Evolutionary conservation across 2,113 vertebrate genomes (phyloP).

Genomic region (Protomyctophum bolini): DNA sequence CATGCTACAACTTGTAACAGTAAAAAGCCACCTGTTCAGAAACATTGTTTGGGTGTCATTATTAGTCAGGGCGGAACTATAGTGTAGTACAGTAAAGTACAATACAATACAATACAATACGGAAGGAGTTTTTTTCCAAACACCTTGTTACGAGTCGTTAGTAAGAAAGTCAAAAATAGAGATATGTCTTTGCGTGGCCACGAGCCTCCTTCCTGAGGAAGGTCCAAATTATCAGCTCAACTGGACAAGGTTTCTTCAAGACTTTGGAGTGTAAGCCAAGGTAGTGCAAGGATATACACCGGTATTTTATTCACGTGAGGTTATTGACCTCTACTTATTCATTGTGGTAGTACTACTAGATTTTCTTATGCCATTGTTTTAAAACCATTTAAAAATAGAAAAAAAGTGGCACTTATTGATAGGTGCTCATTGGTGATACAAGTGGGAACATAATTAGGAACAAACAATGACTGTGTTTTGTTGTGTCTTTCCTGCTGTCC

Average conservation of each 20-base stretch:
- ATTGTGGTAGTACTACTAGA: too few relatives aligned
- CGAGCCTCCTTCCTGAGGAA: constrained; percentile 18
- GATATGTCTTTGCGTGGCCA: neutral
- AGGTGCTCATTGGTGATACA: too few relatives aligned
- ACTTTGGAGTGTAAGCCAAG: neutral
- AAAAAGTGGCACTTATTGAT: too few relatives aligned
- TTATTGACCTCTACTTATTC: too few relatives aligned
- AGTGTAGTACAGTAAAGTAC: neutral
- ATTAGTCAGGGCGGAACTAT: neutral
- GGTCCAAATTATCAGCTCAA: constrained; percentile 18
- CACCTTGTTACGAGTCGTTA: neutral
- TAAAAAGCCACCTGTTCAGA: neutral
- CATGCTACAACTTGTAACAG: neutral
- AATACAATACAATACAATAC: neutral
- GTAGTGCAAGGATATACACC: neutral
- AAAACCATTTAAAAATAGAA: too few relatives aligned
- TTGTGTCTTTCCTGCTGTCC: too few relatives aligned
- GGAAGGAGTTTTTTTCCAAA: neutral
- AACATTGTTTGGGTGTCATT: neutral
- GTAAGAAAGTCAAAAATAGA: constrained; percentile 14
- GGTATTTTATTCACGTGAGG: too few relatives aligned
- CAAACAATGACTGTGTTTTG: too few relatives aligned
- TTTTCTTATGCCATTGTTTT: too few relatives aligned
- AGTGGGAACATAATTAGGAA: too few relatives aligned
- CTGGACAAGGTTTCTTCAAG: neutral